Percentiles rank a stretch among this genome's conserved stretches.
Evolutionary conservation across 1,140 invertebrate species (phyloP).

Genomic region (Euborellia annulipes): DNA sequence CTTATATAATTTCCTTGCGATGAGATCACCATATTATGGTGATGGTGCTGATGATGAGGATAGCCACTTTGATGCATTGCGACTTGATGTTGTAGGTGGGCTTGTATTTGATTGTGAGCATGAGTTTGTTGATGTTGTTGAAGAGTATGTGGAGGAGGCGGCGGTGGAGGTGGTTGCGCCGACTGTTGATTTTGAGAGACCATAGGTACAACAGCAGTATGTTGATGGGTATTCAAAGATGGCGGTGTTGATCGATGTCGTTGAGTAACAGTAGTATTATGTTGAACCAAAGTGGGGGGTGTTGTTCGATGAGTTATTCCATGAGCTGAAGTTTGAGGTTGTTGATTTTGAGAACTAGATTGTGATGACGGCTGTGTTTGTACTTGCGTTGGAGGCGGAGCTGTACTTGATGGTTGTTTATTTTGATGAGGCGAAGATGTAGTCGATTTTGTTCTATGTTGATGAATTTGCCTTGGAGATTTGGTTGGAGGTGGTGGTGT

Average conservation of each 20-base stretch:
- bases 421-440: slow-evolving; percentile 4
- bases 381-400: slow-evolving; percentile 17
- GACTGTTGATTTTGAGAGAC: slow-evolving; percentile 23
- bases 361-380: background rate
- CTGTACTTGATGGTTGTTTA: slow-evolving; percentile 5
- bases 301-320: slow-evolving; percentile 25
- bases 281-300: no score
- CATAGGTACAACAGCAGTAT: slow-evolving; percentile 25
- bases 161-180: slow-evolving; percentile 20
- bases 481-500: slow-evolving; percentile 11
- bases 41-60: slow-evolving; percentile 12
- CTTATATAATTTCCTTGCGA: slow-evolving; percentile 35
- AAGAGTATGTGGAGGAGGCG: slow-evolving; percentile 15
- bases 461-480: no score
- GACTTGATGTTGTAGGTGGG: slow-evolving; percentile 24
- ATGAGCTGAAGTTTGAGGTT: slow-evolving; percentile 12
- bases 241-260: slow-evolving; percentile 22
- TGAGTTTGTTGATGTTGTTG: slow-evolving; percentile 16
- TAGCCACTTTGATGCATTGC: slow-evolving; percentile 23
- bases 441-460: no score
- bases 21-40: slow-evolving; percentile 26
- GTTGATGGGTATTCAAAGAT: slow-evolving; percentile 21
- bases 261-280: slow-evolving; percentile 29
- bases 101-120: slow-evolving; percentile 19
- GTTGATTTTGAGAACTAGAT: slow-evolving; percentile 1